Conservation (phyloP, 2,113 vertebrate species). For the Gorsachius goisagi region DNA sequence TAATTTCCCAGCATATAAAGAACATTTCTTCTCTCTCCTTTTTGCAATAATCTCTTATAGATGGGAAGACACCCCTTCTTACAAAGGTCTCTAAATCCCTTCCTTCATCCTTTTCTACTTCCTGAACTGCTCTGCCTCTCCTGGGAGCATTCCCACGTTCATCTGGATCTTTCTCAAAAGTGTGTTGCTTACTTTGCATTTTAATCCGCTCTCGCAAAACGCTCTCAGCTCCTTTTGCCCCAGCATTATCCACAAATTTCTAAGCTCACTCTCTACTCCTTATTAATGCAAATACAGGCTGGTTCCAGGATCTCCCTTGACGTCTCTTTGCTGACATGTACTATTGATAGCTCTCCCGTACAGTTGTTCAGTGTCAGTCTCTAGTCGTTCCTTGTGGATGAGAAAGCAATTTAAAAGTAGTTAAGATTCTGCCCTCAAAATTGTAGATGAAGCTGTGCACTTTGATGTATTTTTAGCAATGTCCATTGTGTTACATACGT, state of each 20-base stretch:
- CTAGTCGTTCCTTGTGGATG: background rate
- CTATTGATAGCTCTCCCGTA: background rate
- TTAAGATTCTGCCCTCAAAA: background rate
- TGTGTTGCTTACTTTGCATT: background rate
- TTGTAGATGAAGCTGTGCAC: background rate
- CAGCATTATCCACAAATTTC: background rate
- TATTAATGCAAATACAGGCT: slow-evolving; percentile 33
- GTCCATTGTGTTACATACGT: background rate
- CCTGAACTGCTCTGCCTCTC: background rate
- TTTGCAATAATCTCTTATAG: background rate
- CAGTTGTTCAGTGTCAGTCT: slow-evolving; percentile 16
- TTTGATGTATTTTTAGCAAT: slow-evolving; percentile 9
- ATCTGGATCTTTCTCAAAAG: background rate
- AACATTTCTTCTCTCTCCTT: background rate
- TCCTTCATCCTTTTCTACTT: background rate
- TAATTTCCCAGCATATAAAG: background rate
- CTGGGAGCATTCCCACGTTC: background rate
- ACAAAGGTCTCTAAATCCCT: background rate
- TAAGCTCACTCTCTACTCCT: background rate
- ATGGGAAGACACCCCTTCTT: background rate
- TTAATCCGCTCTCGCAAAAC: background rate
- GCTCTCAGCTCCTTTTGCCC: background rate
- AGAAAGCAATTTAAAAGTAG: slow-evolving; percentile 34
- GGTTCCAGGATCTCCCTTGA: slow-evolving; percentile 6
- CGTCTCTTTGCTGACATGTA: slow-evolving; percentile 3